Evolutionary conservation across 2,113 vertebrate species (phyloP).

Genomic region (Malurus melanocephalus): DNA sequence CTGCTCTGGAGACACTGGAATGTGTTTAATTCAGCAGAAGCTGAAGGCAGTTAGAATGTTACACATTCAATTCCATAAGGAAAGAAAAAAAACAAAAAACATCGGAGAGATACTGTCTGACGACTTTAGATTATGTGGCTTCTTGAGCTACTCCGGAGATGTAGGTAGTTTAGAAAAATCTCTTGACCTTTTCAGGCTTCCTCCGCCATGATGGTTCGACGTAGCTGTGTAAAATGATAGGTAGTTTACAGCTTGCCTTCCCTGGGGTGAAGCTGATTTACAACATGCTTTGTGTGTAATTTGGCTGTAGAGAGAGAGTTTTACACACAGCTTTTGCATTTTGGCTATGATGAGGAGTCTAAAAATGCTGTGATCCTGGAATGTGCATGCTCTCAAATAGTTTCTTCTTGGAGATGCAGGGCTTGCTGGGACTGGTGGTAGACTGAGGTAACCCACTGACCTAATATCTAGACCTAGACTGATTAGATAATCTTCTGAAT

Average conservation of each 20-base stretch:
- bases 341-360: background rate
- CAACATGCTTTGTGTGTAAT: background rate
- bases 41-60: constrained; percentile 37
- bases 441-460: constrained; percentile 15
- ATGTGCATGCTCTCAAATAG: background rate
- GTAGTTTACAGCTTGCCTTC: constrained; percentile 38
- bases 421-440: background rate
- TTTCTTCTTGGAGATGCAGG: constrained; percentile 1
- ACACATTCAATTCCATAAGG: background rate
- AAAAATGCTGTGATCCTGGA: constrained; percentile 31
- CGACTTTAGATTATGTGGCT: background rate
- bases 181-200: constrained; percentile 56
- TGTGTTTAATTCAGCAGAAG: constrained; percentile 55
- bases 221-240: constrained; percentile 25
- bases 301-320: constrained; percentile 23
- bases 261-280: constrained; percentile 50
- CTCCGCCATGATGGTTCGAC: background rate
- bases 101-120: background rate
- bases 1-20: background rate
- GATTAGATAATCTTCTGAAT: constrained; percentile 49
- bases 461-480: constrained; percentile 22
- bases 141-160: constrained; percentile 25
- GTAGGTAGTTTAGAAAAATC: constrained; percentile 41
- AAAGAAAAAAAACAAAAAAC: background rate
- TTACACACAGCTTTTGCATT: constrained; percentile 35